Percentiles rank a stretch among this genome's conserved stretches.
Conservation (phyloP, 2,113 vertebrate species). For the Larimichthys polyactis region DNA sequence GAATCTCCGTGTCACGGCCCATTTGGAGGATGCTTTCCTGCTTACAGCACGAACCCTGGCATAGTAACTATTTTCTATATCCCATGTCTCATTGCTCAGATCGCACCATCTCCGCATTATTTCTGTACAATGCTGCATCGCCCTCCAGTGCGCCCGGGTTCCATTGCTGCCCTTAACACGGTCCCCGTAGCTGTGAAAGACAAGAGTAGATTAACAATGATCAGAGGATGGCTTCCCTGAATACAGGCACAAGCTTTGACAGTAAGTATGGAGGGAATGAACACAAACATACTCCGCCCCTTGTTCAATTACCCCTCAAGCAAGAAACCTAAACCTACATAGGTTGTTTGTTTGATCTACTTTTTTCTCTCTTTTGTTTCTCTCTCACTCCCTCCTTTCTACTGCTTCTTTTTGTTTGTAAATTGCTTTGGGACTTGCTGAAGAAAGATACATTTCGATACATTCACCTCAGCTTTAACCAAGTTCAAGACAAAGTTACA, state of each 20-base stretch:
- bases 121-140: constrained; percentile 82
- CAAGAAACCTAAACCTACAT: constrained; percentile 18
- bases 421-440: neutral
- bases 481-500: neutral
- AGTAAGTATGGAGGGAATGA: neutral
- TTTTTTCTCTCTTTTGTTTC: neutral
- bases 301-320: constrained; percentile 1
- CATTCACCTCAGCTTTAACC: neutral
- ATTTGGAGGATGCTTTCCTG: constrained; percentile 79
- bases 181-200: constrained; percentile 87
- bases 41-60: constrained; percentile 86
- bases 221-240: neutral
- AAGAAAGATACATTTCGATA: neutral
- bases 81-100: constrained; percentile 87
- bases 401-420: neutral
- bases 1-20: constrained; percentile 86
- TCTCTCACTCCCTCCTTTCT: neutral
- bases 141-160: constrained; percentile 83
- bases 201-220: neutral
- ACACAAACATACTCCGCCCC: neutral
- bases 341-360: neutral
- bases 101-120: constrained; percentile 87
- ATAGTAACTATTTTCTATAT: constrained; percentile 85
- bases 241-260: neutral
- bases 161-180: constrained; percentile 63